Base-by-base conservation (phyloP, 1,140 invertebrate species). In the Limonius californicus region DNA sequence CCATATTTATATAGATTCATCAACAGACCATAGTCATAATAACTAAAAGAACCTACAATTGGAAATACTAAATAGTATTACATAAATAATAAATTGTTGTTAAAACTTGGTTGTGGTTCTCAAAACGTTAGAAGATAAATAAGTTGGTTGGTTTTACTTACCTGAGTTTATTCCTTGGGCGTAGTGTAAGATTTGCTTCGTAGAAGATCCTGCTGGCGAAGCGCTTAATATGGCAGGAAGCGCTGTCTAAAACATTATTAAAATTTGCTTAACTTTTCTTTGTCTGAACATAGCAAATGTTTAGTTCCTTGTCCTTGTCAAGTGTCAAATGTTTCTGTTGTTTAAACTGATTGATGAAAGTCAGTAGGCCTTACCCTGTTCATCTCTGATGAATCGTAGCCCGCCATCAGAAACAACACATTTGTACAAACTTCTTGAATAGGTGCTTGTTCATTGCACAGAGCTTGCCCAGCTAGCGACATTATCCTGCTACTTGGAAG, bases 141-240 rank as follows among this genome's bases (percentile, higher is more conserved):
- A n/a, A n/a, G n/a, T n/a, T n/a, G n/a, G n/a, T n/a, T n/a, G n/a
- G n/a, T n/a, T n/a, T n/a, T 11, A 64, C 0, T 72, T 69, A 0
- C 75, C 74, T 0, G 74, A 80, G 12, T 79, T 70, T 1, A 81
- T 76, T 7, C 80, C 77, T 67, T 87, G 88, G 0, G 81, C 85
- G 66, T 80, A 89, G 70, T 90, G 88, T 11, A 88, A 79, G 4
- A 92, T 74, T 70, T 92, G 89, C 69, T 87, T 86, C 53, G 84
- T 83, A 0, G 91, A 89, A 0, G 90, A 85, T 7, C 91, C 91
- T 1, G 90, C 86, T 0, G 93, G 93, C 7, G 82, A 80, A 68
- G 94, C 90, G 0, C 84, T 82, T 19, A 89, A 76, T 59, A 93
- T 85, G 0, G 92, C 85, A 0, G 88, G 84, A 0, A 90, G 66